phyloP scores from a whole-genome alignment of 2,888 invertebrate species.

The Myopa tessellatipennis region DNA sequence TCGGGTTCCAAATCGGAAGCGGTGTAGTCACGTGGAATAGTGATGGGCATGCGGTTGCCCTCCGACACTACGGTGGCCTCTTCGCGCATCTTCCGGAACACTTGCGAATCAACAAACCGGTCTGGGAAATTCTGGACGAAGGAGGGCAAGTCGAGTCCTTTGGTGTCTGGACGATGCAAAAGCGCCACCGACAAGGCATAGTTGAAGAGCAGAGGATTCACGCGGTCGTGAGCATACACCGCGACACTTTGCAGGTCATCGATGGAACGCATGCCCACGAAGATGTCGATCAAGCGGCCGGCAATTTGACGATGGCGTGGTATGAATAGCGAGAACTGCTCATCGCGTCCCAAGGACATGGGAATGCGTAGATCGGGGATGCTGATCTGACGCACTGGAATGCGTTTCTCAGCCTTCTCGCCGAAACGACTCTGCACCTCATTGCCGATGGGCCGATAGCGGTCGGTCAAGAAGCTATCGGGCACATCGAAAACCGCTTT shows the following conservation, averaged over 20 bases:
- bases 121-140: conserved; percentile 76
- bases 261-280: conserved; percentile 77
- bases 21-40: conserved; percentile 77
- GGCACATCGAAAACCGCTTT: conserved; percentile 75
- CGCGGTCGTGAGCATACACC: conserved; percentile 77
- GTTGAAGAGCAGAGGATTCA: conserved; percentile 84
- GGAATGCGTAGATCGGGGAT: conserved; percentile 75
- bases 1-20: conserved; percentile 81
- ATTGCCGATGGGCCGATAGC: conserved; percentile 69
- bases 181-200: conserved; percentile 83
- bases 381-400: conserved; percentile 73
- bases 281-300: conserved; percentile 75
- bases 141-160: conserved; percentile 72
- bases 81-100: conserved; percentile 72
- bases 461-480: conserved; percentile 72
- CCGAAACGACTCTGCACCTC: conserved; percentile 73
- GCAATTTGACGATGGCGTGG: conserved; percentile 77
- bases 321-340: conserved; percentile 79
- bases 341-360: conserved; percentile 73
- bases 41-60: conserved; percentile 75
- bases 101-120: conserved; percentile 74
- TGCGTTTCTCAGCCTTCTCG: conserved; percentile 68
- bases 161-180: conserved; percentile 75
- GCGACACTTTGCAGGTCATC: conserved; percentile 78
- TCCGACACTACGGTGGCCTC: conserved; percentile 72